phyloP scores from a whole-genome alignment of 2,797 vertebrate species.

The Chaunax sp. region DNA sequence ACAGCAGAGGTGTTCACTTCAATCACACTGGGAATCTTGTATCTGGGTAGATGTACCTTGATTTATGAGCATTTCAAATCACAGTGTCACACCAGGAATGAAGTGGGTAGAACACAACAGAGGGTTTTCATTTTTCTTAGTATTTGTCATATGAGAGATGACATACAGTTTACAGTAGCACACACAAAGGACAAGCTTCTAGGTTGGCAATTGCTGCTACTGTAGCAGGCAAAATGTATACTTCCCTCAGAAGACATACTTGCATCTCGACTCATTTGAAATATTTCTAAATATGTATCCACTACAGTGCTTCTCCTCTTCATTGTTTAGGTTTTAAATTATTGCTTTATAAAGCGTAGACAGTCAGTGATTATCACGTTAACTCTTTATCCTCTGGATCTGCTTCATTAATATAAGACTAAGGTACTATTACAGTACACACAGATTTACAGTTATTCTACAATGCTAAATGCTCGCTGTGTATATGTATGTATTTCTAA shows the following conservation, averaged over 20 bases:
- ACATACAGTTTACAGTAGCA: constrained; percentile 29
- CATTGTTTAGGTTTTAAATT: constrained; percentile 33
- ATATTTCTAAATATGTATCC: constrained; percentile 11
- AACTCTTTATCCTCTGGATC: constrained; percentile 33
- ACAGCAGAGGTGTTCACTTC: constrained; percentile 41
- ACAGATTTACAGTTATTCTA: constrained; percentile 69
- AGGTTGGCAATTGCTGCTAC: constrained; percentile 19
- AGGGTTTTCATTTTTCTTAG: background rate
- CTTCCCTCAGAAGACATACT: constrained; percentile 24
- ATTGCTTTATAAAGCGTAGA: constrained; percentile 71
- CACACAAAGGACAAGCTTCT: constrained; percentile 28
- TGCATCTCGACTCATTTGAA: constrained; percentile 13
- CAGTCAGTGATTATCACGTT: constrained; percentile 40
- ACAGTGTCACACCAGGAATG: constrained; percentile 40
- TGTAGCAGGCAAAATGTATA: constrained; percentile 12
- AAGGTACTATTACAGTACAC: constrained; percentile 54
- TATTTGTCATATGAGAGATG: constrained; percentile 25
- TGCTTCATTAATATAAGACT: constrained; percentile 53
- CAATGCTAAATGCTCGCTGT: constrained; percentile 44
- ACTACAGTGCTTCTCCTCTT: constrained; percentile 6
- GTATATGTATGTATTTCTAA: constrained; percentile 29
- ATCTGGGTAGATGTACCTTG: constrained; percentile 40
- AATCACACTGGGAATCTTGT: constrained; percentile 35
- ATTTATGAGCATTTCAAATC: constrained; percentile 54
- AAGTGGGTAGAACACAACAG: background rate